These are phyloP conservation scores for Lepidothrix coronata DNA, from an alignment of 2,113 vertebrate species.

Conservation along the genomic window DNA sequence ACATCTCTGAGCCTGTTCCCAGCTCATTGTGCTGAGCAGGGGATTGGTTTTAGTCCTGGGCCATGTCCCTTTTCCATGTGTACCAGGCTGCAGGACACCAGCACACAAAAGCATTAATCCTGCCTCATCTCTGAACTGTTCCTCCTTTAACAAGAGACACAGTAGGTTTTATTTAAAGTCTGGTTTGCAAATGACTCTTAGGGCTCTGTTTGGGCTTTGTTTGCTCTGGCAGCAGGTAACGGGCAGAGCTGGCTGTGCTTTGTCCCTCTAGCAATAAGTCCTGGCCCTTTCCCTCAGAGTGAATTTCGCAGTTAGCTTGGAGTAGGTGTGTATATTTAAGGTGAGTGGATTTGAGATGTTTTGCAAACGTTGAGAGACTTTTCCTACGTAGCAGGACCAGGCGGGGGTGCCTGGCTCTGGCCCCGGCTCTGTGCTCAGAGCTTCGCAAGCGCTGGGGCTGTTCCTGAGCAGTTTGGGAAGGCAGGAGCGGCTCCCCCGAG, in stretches of 20 bases:
- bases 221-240: neutral
- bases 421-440: neutral
- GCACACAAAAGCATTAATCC: neutral
- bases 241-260: neutral
- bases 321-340: neutral
- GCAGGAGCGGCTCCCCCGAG: neutral
- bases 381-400: neutral
- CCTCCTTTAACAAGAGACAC: neutral
- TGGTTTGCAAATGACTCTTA: neutral
- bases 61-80: neutral
- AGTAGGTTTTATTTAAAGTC: neutral
- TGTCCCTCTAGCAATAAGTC: constrained; percentile 49
- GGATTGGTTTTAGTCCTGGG: neutral
- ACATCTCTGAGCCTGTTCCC: neutral
- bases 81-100: neutral
- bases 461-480: neutral
- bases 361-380: neutral
- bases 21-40: rapidly evolving
- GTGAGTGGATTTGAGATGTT: neutral
- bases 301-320: neutral
- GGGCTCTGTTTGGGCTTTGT: neutral
- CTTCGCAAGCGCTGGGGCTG: rapidly evolving
- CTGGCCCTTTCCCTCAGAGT: neutral
- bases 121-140: neutral
- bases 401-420: neutral